Percentiles rank a stretch among this genome's conserved stretches.
Evolutionary conservation across 2,113 vertebrate genomes (phyloP).

Genomic region (Xenotilapia caudafasciata): DNA sequence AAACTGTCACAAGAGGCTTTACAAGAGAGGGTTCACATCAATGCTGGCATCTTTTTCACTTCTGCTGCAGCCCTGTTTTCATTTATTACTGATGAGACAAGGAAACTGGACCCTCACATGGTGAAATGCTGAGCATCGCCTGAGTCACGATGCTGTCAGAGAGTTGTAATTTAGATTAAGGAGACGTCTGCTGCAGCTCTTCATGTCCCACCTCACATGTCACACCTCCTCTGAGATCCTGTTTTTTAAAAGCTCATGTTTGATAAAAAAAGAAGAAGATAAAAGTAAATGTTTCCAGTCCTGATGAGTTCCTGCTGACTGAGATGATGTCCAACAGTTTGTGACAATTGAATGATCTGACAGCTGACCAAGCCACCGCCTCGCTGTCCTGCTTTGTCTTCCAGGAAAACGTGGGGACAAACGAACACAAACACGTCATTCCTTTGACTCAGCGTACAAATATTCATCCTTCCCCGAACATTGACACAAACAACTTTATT

Average conservation of each 20-base stretch:
- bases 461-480: background rate
- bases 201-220: background rate
- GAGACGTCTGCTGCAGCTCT: background rate
- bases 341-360: conserved; percentile 84
- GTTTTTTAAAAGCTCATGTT: background rate
- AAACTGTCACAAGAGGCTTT: background rate
- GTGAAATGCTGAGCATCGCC: background rate
- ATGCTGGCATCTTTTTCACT: background rate
- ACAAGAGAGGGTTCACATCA: background rate
- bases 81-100: background rate
- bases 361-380: conserved; percentile 87
- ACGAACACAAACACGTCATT: background rate
- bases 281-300: conserved; percentile 63
- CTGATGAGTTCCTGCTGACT: conserved; percentile 91
- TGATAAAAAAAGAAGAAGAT: background rate
- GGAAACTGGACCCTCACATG: background rate
- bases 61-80: background rate
- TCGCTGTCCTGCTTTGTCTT: conserved; percentile 97
- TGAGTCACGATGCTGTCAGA: background rate
- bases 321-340: conserved; percentile 98
- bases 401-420: conserved; percentile 87
- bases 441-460: background rate
- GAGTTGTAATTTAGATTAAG: background rate
- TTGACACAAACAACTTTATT: background rate
- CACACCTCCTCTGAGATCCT: background rate